Evolutionary conservation across 2,113 vertebrate species (phyloP).

Genomic region (Dinomys branickii): DNA sequence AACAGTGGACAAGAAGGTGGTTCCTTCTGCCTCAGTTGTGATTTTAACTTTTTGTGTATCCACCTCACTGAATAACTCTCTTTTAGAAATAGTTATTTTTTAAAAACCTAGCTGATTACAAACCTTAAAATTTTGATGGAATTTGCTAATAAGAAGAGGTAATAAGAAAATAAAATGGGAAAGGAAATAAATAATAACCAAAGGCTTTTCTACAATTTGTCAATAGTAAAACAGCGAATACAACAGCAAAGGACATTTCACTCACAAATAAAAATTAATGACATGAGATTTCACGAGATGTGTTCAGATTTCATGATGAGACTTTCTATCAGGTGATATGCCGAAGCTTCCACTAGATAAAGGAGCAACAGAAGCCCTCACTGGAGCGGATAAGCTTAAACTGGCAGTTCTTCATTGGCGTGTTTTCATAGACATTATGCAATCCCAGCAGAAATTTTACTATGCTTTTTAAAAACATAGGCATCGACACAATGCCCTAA

Average conservation of each 20-base stretch:
- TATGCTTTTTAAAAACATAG: background rate
- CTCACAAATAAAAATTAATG: constrained; percentile 26
- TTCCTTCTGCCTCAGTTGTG: background rate
- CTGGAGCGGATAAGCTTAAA: background rate
- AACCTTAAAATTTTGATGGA: constrained; percentile 1
- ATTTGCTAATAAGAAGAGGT: background rate
- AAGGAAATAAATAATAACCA: background rate
- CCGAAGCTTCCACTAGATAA: background rate
- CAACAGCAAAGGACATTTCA: background rate
- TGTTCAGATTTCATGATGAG: background rate
- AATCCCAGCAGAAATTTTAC: background rate
- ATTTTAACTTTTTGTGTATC: background rate
- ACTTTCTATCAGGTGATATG: background rate
- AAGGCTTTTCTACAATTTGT: background rate
- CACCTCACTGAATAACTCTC: no score
- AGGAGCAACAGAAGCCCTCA: background rate
- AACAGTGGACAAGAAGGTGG: background rate
- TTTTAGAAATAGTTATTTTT: background rate
- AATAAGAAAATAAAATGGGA: constrained; percentile 3
- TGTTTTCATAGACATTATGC: background rate
- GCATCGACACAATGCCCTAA: background rate
- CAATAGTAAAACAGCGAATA: constrained; percentile 9
- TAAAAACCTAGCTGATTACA: background rate
- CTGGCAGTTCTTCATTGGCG: background rate
- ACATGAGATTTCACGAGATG: background rate